These are phyloP conservation scores for Oscheius onirici DNA, from an alignment of 2,888 invertebrate genomes.

Conservation along the genomic window DNA sequence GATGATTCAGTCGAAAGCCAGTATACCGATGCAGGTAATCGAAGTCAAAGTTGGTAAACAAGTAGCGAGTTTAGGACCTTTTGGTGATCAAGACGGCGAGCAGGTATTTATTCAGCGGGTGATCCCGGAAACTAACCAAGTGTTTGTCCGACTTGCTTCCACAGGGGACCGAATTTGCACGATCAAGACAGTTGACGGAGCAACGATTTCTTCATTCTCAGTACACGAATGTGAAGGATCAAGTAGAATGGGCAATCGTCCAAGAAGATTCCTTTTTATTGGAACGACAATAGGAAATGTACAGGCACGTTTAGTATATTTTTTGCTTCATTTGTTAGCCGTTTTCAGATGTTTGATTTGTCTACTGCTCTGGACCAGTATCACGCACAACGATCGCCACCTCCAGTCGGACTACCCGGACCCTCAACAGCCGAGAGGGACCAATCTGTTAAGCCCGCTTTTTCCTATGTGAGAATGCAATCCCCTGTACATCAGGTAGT, in stretches of 20 bases:
- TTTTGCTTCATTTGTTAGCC: conserved; percentile 55
- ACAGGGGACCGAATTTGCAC: conserved; percentile 95
- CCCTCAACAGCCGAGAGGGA: not conserved
- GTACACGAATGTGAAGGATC: conserved; percentile 98
- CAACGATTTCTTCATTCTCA: conserved; percentile 91
- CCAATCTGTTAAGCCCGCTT: not conserved
- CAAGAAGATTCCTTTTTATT: conserved; percentile 87
- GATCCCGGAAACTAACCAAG: conserved; percentile 92
- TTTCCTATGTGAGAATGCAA: not conserved
- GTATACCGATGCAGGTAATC: conserved; percentile 47
- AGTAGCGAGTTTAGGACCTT: conserved; percentile 82
- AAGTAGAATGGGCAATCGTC: conserved; percentile 87
- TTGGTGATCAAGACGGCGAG: conserved; percentile 96
- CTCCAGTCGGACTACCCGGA: conserved; percentile 33
- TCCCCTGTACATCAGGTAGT: conserved; percentile 29
- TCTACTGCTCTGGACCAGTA: conserved; percentile 88
- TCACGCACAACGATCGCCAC: conserved; percentile 4
- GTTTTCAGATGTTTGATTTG: conserved; percentile 88
- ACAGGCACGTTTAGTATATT: conserved; percentile 76
- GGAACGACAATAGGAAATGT: conserved; percentile 91
- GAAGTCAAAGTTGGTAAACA: not conserved
- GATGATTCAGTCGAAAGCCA: conserved; percentile 72
- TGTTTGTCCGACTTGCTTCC: conserved; percentile 92
- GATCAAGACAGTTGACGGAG: conserved; percentile 91
- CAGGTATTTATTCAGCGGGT: conserved; percentile 98